A percentile compares a stretch with the other conserved stretches of the same genome.
phyloP scores from a whole-genome alignment of 2,113 vertebrate species.

The Microcebus jonahi region DNA sequence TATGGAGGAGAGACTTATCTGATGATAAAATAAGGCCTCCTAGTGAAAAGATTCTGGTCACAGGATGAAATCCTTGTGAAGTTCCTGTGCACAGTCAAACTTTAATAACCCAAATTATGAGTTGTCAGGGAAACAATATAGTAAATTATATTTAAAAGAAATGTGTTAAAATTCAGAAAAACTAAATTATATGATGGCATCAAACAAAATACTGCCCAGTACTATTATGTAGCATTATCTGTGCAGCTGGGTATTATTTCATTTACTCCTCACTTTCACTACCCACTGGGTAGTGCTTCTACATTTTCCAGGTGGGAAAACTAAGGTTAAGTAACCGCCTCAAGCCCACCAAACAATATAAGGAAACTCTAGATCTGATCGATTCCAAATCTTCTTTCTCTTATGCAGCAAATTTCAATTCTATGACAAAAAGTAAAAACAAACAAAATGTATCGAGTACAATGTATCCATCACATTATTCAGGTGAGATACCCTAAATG shows the following conservation, averaged over 20 bases:
- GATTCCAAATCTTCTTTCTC: neutral
- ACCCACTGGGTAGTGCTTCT: neutral
- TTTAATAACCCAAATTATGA: conserved; percentile 20
- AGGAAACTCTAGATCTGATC: neutral
- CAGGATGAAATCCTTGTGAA: neutral
- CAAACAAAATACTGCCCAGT: neutral
- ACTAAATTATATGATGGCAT: neutral
- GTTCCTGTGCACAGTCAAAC: neutral
- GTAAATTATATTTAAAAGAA: conserved; percentile 19
- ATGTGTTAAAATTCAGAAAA: conserved; percentile 13
- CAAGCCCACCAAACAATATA: neutral
- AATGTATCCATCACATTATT: too few species aligned
- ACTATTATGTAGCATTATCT: neutral
- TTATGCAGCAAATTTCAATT: neutral
- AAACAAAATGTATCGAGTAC: neutral
- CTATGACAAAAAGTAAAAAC: conserved; percentile 17
- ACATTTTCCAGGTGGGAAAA: neutral
- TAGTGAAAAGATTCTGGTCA: neutral
- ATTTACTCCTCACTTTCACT: neutral
- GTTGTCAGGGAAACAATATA: neutral
- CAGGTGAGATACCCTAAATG: too few species aligned
- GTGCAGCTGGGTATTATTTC: neutral
- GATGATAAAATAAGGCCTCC: neutral
- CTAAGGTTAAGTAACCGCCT: neutral
- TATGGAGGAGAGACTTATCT: neutral